Percentiles rank a stretch among this genome's conserved stretches.
phyloP scores from a whole-genome alignment of 2,797 vertebrate genomes.

The Sphenopsis melanotis region DNA sequence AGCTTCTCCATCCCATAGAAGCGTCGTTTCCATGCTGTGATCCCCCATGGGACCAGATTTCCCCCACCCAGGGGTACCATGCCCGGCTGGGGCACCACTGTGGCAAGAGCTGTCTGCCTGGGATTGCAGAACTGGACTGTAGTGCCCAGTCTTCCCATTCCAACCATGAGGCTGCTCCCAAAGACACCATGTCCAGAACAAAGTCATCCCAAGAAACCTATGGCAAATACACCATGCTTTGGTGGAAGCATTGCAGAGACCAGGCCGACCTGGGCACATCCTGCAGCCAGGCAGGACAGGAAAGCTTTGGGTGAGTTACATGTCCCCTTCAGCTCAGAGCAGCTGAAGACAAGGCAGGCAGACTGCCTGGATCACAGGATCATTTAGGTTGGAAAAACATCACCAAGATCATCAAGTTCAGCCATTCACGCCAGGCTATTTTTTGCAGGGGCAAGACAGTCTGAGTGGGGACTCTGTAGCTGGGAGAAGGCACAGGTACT shows the following conservation, averaged over 20 bases:
- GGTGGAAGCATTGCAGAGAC: neutral
- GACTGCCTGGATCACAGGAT: neutral
- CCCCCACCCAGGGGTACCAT: neutral
- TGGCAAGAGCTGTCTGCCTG: neutral
- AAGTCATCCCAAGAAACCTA: neutral
- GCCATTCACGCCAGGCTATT: neutral
- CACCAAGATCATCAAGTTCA: neutral
- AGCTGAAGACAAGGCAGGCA: neutral
- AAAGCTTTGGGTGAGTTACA: neutral
- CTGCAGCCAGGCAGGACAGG: neutral
- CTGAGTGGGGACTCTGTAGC: neutral
- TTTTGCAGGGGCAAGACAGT: neutral
- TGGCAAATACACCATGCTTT: neutral
- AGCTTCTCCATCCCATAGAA: neutral
- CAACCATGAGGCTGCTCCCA: neutral
- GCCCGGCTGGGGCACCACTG: accelerated
- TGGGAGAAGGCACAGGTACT: neutral
- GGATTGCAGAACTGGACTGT: neutral
- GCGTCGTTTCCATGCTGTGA: neutral
- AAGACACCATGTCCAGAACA: neutral
- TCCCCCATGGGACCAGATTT: neutral
- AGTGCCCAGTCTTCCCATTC: neutral
- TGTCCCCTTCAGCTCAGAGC: neutral
- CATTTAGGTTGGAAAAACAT: neutral
- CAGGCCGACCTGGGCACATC: neutral